A percentile compares a stretch with the other conserved stretches of the same genome.
Conservation (phyloP, 2,888 invertebrate genomes). For the Philonicus albiceps region DNA sequence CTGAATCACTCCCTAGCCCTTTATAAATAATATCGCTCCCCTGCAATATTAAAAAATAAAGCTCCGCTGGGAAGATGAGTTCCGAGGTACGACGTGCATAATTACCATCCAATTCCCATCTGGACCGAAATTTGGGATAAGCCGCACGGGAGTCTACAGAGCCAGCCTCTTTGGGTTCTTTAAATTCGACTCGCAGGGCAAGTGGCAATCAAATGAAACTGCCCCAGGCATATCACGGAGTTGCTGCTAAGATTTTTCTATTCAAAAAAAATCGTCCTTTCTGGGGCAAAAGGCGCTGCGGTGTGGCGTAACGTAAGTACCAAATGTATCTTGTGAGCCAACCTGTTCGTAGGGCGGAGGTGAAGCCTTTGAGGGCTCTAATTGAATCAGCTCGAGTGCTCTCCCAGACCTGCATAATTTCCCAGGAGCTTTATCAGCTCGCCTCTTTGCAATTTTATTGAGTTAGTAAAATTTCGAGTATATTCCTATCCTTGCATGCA, state of each 20-base stretch:
- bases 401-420: constrained; percentile 19
- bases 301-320: neutral
- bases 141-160: neutral
- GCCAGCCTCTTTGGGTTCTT: neutral
- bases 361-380: neutral
- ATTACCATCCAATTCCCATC: neutral
- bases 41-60: neutral
- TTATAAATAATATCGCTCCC: neutral
- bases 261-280: neutral
- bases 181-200: neutral
- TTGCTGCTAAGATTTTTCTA: neutral
- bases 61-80: neutral
- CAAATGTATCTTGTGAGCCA: neutral
- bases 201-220: neutral
- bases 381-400: neutral
- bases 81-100: neutral
- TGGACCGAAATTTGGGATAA: neutral
- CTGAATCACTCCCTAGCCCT: neutral
- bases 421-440: constrained; percentile 22
- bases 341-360: neutral
- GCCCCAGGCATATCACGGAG: neutral
- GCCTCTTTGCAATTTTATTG: constrained; percentile 1
- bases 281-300: neutral
- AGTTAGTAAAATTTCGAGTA: constrained; percentile 19
- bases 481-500: constrained; percentile 11